phyloP scores from a whole-genome alignment of 92 coral and sea anemone species.

The Zoanthus sociatus region DNA sequence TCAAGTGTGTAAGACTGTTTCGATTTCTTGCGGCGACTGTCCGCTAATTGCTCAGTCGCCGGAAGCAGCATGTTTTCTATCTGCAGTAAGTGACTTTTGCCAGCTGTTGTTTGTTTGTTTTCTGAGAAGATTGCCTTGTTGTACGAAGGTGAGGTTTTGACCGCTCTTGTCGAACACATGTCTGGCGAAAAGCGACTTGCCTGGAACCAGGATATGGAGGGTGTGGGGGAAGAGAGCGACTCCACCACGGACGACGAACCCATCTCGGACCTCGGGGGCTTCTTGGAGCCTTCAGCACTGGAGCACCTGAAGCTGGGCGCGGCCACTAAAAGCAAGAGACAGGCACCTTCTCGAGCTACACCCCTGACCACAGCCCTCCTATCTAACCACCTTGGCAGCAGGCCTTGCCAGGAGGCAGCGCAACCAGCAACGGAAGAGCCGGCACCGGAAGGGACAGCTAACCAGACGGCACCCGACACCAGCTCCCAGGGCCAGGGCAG shows the following conservation, averaged over 20 bases:
- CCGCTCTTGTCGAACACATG: not conserved
- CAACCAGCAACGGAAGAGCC: no score
- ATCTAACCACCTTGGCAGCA: not conserved
- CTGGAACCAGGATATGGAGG: not conserved
- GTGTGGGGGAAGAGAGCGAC: not conserved
- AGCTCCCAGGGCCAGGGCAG: not conserved
- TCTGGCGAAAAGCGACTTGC: not conserved
- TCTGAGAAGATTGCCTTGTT: not conserved
- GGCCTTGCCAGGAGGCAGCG: no score
- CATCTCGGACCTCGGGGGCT: not conserved
- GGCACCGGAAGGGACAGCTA: no score
- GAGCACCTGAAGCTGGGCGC: not conserved
- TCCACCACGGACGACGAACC: not conserved
- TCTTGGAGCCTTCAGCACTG: not conserved
- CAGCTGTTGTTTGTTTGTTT: not conserved
- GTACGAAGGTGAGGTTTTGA: not conserved
- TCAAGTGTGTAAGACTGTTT: no score
- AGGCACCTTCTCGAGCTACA: not conserved
- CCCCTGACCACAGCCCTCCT: not conserved
- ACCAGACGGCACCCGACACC: no score
- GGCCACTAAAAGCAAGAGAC: not conserved
- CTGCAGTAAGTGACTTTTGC: not conserved
- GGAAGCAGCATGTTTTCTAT: no score
- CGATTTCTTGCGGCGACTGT: no score
- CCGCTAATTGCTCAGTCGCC: no score